phyloP scores from a whole-genome alignment of 2,113 vertebrate genomes.

The Eurystomus gularis region DNA sequence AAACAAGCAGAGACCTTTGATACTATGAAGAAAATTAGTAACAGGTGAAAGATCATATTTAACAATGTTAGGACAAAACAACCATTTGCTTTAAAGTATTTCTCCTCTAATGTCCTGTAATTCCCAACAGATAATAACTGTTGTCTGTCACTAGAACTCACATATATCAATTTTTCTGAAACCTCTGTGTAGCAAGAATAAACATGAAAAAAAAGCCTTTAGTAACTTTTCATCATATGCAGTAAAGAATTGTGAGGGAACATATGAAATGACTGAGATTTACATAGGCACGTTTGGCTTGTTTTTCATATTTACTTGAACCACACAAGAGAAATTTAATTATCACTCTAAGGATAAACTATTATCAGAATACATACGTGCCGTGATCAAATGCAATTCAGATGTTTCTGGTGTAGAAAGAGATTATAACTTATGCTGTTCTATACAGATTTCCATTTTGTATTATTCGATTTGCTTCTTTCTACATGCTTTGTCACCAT shows the following conservation, averaged over 20 bases:
- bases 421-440: neutral
- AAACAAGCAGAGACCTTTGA: constrained; percentile 41
- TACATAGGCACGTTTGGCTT: neutral
- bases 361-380: neutral
- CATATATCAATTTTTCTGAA: neutral
- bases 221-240: neutral
- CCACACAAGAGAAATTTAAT: neutral
- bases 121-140: constrained; percentile 20
- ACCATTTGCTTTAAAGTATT: neutral
- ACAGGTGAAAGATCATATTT: constrained; percentile 48
- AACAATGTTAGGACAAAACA: neutral
- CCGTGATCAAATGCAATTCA: neutral
- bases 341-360: neutral
- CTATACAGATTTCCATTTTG: neutral
- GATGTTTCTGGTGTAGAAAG: neutral
- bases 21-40: constrained; percentile 50
- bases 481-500: neutral
- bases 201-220: neutral
- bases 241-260: neutral
- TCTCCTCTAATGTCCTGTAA: constrained; percentile 11
- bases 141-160: neutral
- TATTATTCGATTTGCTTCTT: constrained; percentile 16
- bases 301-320: neutral
- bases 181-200: neutral
- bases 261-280: neutral